A percentile compares a stretch with the other conserved stretches of the same genome.
phyloP scores from a whole-genome alignment of 2,113 vertebrate species.

The Diadophis punctatus region DNA sequence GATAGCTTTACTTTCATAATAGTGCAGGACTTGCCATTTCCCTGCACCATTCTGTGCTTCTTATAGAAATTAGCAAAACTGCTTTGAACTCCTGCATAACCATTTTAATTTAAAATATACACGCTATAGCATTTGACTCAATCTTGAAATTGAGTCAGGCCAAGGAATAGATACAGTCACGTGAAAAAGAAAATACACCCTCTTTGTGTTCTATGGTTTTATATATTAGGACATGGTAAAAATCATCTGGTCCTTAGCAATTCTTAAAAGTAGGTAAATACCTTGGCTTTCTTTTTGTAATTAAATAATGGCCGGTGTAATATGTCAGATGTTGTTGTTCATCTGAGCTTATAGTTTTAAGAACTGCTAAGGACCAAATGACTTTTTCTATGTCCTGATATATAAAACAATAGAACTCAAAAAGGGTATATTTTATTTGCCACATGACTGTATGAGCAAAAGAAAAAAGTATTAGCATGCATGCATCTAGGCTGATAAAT shows the following conservation, averaged over 20 bases:
- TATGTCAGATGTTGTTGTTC: too few species aligned
- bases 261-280: too few species aligned
- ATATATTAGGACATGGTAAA: too few species aligned
- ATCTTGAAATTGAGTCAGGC: background rate
- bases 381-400: background rate
- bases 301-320: too few species aligned
- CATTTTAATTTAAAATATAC: constrained; percentile 23
- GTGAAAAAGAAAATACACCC: too few species aligned
- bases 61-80: constrained; percentile 9
- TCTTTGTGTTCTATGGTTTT: too few species aligned
- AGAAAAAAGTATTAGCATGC: constrained; percentile 8
- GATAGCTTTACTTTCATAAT: background rate
- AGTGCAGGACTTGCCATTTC: background rate
- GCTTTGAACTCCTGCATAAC: constrained; percentile 7
- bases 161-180: background rate
- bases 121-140: constrained; percentile 11
- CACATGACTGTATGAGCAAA: background rate
- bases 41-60: background rate
- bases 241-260: too few species aligned
- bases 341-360: too few species aligned
- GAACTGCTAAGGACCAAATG: background rate
- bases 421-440: background rate
- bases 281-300: too few species aligned
- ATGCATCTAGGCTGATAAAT: background rate
- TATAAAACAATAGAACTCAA: background rate